phyloP scores from a whole-genome alignment of 1,140 invertebrate species.

The Antheraea mylitta region DNA sequence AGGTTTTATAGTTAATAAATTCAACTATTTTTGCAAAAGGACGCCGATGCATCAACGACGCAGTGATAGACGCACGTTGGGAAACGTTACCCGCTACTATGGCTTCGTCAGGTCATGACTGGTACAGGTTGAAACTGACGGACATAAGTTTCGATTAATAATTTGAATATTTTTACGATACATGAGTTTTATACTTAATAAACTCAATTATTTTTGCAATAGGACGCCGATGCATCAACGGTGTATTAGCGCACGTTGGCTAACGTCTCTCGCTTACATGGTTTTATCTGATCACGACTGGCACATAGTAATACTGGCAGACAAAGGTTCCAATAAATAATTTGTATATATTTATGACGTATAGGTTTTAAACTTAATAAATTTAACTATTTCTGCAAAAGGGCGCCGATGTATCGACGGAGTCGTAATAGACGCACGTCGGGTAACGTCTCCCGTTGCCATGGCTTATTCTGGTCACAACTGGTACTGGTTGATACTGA shows the following conservation, averaged over 20 bases:
- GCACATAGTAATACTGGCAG: background rate
- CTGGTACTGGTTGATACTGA: background rate
- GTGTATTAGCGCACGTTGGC: constrained; percentile 72
- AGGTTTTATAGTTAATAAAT: background rate
- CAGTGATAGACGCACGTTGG: constrained; percentile 73
- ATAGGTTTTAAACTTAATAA: background rate
- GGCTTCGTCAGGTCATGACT: constrained; percentile 5
- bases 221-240: constrained; percentile 69
- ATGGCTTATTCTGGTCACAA: constrained; percentile 33
- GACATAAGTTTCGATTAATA: background rate
- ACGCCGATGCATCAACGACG: constrained; percentile 70
- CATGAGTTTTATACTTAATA: background rate
- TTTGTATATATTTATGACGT: background rate
- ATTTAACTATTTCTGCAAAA: constrained; percentile 35
- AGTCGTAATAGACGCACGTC: constrained; percentile 74
- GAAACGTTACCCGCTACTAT: constrained; percentile 76
- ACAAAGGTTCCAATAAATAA: background rate
- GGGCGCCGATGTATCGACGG: constrained; percentile 71
- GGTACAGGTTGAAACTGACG: background rate
- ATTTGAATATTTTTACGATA: background rate
- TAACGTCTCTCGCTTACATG: constrained; percentile 75
- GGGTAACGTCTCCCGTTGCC: constrained; percentile 73
- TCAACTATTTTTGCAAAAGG: constrained; percentile 44
- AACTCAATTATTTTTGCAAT: constrained; percentile 33
- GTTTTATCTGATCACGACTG: constrained; percentile 9